These are phyloP conservation scores for Epistrophe grossulariae DNA, from an alignment of 2,888 invertebrate genomes.

Conservation along the genomic window DNA sequence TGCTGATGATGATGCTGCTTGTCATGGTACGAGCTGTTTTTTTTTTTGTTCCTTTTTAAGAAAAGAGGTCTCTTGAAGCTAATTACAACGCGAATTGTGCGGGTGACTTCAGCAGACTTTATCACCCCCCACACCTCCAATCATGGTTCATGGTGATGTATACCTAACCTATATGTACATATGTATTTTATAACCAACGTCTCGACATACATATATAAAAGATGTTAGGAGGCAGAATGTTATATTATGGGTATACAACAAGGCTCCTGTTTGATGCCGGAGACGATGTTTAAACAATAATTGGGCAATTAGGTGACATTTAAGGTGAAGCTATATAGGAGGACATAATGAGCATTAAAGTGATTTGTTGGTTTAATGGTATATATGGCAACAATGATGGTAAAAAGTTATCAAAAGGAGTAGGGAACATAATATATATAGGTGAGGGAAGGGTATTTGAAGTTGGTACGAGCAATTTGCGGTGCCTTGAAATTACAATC, in stretches of 20 bases:
- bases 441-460: too few relatives aligned
- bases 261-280: conserved; percentile 41
- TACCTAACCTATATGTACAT: not conserved
- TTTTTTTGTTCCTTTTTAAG: not conserved
- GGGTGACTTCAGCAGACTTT: conserved; percentile 53
- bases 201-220: conserved; percentile 34
- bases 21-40: conserved; percentile 29
- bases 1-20: conserved; percentile 29
- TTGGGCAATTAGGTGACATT: conserved; percentile 75
- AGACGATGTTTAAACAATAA: conserved; percentile 66
- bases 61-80: conserved; percentile 54
- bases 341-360: conserved; percentile 69
- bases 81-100: conserved; percentile 69
- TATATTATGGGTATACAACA: not conserved
- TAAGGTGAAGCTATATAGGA: conserved; percentile 64
- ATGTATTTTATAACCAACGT: conserved; percentile 27
- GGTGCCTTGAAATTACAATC: conserved; percentile 15
- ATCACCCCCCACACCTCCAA: conserved; percentile 7
- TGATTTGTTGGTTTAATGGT: conserved; percentile 64
- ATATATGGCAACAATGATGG: not conserved
- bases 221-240: conserved; percentile 38
- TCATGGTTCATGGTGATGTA: conserved; percentile 6
- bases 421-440: too few relatives aligned
- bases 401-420: not conserved
- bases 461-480: not conserved